Base-by-base conservation (phyloP, 2,113 vertebrate species). In the Uropsilus gracilis region DNA sequence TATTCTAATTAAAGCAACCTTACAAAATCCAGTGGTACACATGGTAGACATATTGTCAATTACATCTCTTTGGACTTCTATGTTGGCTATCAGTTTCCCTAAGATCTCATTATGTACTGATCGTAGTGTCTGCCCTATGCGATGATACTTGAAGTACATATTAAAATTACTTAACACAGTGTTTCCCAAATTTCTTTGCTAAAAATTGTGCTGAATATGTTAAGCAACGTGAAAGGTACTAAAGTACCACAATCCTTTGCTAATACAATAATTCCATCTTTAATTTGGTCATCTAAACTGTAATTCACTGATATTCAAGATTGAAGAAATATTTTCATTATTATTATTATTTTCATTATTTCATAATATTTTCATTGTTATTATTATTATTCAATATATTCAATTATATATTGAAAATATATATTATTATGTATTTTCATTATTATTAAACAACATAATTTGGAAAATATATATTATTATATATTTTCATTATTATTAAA, bases 241-340 rank as follows among this genome's bases (percentile, higher is more conserved):
- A 63, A 71, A 48, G 30, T 50, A 87, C 12, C 2, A 44, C 12
- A 89, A 89, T 88, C 37, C 39, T 63, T 91, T 66, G 34, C 22
- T 71, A 89, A 85, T 69, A 64, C 4, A 78, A 84, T 78, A 64
- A 63, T 42, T 24, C 9, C 48, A 69, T 81, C 18, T 78, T 37
- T 72, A 95, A 59, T 94, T 94, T 94, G 28, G 64, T 90, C 42
- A 95, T 59, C 93, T 91, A 13, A 81, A 89, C 26, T 53, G 16
- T 32, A 86, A 90, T 46, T 77, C 6, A 83, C 26, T 91, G 53
- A 92, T 78, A 48, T 80, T 75, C 82, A 96, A 92, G 90, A 94
- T 94, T 92, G 92, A 92, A 77, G 34, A 76, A 87, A 76, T 92
- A 72, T 72, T 90, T 88, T 75, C 39, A 76, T 94, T 84, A 93